phyloP scores from a whole-genome alignment of 1,140 invertebrate species.

The Paralvinella palmiformis region DNA sequence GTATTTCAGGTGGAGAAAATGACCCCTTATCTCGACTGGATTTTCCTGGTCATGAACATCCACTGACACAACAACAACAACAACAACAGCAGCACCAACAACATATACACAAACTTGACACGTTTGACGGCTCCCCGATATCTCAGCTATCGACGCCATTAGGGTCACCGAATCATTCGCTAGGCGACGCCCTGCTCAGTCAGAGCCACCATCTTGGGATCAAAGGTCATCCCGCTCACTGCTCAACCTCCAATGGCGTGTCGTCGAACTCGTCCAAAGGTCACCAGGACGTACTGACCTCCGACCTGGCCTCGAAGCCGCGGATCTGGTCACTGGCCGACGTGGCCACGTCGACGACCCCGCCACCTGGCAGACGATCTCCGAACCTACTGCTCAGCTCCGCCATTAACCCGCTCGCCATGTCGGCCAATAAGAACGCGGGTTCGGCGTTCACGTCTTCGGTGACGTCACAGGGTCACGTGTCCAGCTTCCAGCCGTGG shows the following conservation, averaged over 20 bases:
- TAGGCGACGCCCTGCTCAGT: neutral
- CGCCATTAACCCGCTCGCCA: too few species aligned
- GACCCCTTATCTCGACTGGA: too few species aligned
- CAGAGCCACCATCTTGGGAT: neutral
- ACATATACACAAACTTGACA: neutral
- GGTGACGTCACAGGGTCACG: too few species aligned
- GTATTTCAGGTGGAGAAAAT: too few species aligned
- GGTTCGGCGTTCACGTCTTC: too few species aligned
- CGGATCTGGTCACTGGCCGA: constrained; percentile 97
- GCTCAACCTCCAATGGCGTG: neutral
- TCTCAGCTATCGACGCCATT: too few species aligned
- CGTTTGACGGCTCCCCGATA: neutral
- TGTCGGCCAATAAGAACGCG: too few species aligned
- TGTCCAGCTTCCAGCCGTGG: too few species aligned
- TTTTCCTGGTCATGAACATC: too few species aligned
- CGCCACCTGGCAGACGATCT: constrained; percentile 56
- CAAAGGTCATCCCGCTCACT: neutral
- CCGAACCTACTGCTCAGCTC: too few species aligned
- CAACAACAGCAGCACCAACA: neutral
- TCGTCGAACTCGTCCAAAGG: neutral
- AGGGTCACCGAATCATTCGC: neutral
- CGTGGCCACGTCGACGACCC: constrained; percentile 92
- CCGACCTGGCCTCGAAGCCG: constrained; percentile 61
- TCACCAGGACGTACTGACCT: neutral
- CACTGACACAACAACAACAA: too few species aligned